Base-by-base conservation (phyloP, 2,797 vertebrate genomes). In the Platalea minor region DNA sequence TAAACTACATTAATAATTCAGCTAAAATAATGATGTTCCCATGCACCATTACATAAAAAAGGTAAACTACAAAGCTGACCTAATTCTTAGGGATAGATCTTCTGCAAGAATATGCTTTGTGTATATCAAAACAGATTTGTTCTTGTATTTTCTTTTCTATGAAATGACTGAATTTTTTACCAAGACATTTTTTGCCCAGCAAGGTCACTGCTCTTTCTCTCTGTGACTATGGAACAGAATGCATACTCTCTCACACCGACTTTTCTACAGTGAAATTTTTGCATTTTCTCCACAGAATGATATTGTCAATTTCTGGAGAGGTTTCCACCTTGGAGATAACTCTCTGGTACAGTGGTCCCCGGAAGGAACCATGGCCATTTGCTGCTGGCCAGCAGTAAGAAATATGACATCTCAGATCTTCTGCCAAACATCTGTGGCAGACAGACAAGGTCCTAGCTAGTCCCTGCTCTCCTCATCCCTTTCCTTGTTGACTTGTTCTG, bases 1-100 rank as follows among this genome's bases (percentile, higher is more conserved):
- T 57, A 56, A 76, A 83, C 11, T 60, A 51, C 39, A 67, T 76
- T 75, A 93, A 87, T 93, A 92, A 96, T 94, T 90, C 50, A 73
- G 28, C 10, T 86, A 86, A 84, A 69, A 79, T 48, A 79, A 68
- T 59, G 6, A 72, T 7, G 3, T 78, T 93, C 15, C 39, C 5
- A 0, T 70, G 57, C 17, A 80, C 13, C 18, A 63, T 39, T n/a
- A 69, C 45, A 53, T 59, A 53, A 59, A 87, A 74, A 89, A 45
- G 23, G 70, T 86, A 77, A 91, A 86, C 17, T 85, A 91, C 17
- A 94, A 93, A 93, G 45, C 13, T 93, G 69, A 90, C 50, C 39
- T 93, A 45, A 81, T 95, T 96, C 41, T 91, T 78, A 74, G 33
- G 37, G 41, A n/a, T 51, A 82, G 16, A 37, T 45, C 29, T 93